Percentiles rank a stretch among this genome's conserved stretches.
These are phyloP conservation scores for Labroides dimidiatus DNA, from an alignment of 2,797 vertebrate species.

Conservation along the genomic window DNA sequence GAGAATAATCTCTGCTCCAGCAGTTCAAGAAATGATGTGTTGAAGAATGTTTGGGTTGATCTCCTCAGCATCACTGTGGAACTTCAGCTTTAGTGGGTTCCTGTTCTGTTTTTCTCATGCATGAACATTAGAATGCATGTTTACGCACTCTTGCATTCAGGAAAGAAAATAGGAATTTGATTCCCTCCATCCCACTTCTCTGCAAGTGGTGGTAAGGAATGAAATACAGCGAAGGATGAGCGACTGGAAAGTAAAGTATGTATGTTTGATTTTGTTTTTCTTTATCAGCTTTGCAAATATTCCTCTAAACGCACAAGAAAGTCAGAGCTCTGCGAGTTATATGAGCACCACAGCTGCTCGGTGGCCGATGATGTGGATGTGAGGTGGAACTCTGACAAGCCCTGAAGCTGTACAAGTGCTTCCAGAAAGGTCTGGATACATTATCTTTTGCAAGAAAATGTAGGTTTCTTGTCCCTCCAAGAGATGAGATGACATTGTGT, in stretches of 20 bases:
- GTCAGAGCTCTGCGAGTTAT: neutral
- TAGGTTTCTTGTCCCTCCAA: constrained; percentile 7
- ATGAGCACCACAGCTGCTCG: neutral
- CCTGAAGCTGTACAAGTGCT: constrained; percentile 9
- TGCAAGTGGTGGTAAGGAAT: neutral
- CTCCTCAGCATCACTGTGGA: neutral
- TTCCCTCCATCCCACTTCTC: neutral
- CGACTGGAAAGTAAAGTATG: neutral
- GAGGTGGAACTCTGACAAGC: constrained; percentile 8
- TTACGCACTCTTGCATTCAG: neutral
- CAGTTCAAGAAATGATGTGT: neutral
- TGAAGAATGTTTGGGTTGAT: neutral
- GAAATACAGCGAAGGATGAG: neutral
- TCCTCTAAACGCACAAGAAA: neutral
- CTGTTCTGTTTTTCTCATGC: neutral
- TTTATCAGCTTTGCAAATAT: neutral
- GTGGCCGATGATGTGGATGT: neutral
- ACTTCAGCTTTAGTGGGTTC: neutral
- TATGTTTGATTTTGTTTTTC: neutral
- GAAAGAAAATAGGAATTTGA: neutral
- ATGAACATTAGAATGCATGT: neutral
- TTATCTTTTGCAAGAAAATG: constrained; percentile 13
- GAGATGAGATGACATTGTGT: constrained; percentile 10
- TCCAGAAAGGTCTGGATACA: constrained; percentile 8
- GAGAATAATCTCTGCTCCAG: neutral